Conservation (phyloP, 2,113 vertebrate species). For the Pterocles orientalis region DNA sequence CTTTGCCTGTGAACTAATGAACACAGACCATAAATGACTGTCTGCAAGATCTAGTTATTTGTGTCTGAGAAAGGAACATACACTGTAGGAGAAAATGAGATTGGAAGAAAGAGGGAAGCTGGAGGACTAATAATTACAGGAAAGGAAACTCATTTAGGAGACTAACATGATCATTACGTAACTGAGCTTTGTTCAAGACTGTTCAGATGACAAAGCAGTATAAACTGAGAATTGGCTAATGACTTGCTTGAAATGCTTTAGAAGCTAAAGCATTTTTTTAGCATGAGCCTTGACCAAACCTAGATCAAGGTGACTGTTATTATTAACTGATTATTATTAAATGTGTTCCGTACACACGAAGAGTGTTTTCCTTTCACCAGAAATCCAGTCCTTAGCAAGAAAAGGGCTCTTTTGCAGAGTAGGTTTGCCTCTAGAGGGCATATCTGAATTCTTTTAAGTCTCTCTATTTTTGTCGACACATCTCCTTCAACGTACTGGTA, state of each 20-base stretch:
- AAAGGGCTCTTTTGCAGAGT: neutral
- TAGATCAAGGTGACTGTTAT: neutral
- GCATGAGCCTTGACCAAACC: neutral
- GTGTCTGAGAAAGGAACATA: neutral
- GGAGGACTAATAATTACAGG: conserved; percentile 36
- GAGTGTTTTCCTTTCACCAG: neutral
- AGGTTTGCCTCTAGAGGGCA: neutral
- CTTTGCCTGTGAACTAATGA: conserved; percentile 19
- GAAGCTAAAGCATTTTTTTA: neutral
- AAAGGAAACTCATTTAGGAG: conserved; percentile 41
- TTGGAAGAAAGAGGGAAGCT: conserved; percentile 28
- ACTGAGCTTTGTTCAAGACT: neutral
- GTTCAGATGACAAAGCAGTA: neutral
- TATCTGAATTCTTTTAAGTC: neutral
- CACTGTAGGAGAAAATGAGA: conserved; percentile 48
- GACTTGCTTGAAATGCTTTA: neutral
- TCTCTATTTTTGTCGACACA: neutral
- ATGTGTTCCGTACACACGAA: neutral
- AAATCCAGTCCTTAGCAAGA: neutral
- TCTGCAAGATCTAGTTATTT: conserved; percentile 41
- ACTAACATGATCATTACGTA: neutral
- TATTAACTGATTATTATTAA: neutral
- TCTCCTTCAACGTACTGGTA: neutral
- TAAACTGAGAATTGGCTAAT: neutral
- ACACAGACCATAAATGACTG: conserved; percentile 29